A percentile compares a stretch with the other conserved stretches of the same genome.
These are phyloP conservation scores for Phalacrocorax aristotelis DNA, from an alignment of 2,113 vertebrate species.

Conservation along the genomic window DNA sequence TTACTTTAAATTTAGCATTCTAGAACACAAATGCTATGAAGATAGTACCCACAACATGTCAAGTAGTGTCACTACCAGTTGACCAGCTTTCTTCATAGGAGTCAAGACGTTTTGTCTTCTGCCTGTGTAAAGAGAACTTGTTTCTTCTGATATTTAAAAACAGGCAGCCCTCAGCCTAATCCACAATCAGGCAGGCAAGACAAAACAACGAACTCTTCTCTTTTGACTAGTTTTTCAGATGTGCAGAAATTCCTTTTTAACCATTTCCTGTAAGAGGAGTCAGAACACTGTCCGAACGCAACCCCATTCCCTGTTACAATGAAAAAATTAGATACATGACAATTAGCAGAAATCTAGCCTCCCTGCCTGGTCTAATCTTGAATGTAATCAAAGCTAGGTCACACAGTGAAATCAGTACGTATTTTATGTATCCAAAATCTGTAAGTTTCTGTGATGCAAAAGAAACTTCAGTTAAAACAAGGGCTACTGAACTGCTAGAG, in stretches of 20 bases:
- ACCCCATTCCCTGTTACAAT: neutral
- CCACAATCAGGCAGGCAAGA: neutral
- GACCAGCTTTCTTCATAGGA: neutral
- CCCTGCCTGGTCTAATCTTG: neutral
- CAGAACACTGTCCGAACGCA: neutral
- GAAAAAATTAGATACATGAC: neutral
- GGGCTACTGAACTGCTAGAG: neutral
- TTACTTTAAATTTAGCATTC: neutral
- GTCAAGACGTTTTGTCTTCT: neutral
- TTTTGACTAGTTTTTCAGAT: slow-evolving; percentile 46
- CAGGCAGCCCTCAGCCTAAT: neutral
- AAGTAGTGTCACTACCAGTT: neutral
- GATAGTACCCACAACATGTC: neutral
- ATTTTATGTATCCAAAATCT: neutral
- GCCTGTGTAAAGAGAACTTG: neutral
- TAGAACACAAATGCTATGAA: neutral
- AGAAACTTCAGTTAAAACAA: neutral
- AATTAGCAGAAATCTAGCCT: neutral
- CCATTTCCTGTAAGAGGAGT: slow-evolving; percentile 12
- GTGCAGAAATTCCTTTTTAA: slow-evolving; percentile 32
- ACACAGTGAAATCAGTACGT: neutral
- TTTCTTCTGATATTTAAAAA: slow-evolving; percentile 3
- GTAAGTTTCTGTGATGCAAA: neutral
- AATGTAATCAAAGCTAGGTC: neutral
- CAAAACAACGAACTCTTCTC: slow-evolving; percentile 26